phyloP scores from a whole-genome alignment of 2,888 invertebrate genomes.

The Lordiphosa andalusiaca region DNA sequence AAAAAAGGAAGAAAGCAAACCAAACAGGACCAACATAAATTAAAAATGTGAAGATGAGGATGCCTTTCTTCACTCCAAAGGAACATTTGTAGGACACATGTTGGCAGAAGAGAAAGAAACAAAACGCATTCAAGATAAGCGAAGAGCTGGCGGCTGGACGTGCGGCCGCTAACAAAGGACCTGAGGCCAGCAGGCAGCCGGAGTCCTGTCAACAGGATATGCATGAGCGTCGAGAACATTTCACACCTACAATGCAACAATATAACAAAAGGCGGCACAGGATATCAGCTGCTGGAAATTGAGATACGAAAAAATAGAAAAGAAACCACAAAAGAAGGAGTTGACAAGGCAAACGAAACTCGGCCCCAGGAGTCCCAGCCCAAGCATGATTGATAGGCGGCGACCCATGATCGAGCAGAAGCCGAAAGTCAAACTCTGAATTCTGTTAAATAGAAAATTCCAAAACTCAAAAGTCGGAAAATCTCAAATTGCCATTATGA shows the following conservation, averaged over 20 bases:
- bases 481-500: conserved; percentile 60
- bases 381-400: conserved; percentile 53
- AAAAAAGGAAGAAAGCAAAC: conserved; percentile 17
- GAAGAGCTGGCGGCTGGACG: conserved; percentile 19
- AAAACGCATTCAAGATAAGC: conserved; percentile 43
- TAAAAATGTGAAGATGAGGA: conserved; percentile 55
- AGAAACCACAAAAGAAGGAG: conserved; percentile 52
- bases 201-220: conserved; percentile 74
- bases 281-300: conserved; percentile 69
- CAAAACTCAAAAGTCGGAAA: conserved; percentile 32
- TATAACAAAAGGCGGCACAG: conserved; percentile 44
- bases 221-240: conserved; percentile 74
- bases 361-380: conserved; percentile 21
- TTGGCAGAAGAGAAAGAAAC: conserved; percentile 35
- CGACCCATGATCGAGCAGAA: conserved; percentile 62
- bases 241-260: conserved; percentile 73
- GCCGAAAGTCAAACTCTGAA: conserved; percentile 54
- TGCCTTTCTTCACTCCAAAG: conserved; percentile 15
- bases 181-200: conserved; percentile 55
- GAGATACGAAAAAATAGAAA: conserved; percentile 43
- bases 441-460: conserved; percentile 44
- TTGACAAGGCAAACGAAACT: conserved; percentile 62
- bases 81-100: conserved; percentile 71
- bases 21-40: conserved; percentile 56
- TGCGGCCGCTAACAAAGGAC: conserved; percentile 56